Conservation (phyloP, 2,113 vertebrate species). For the Misgurnus anguillicaudatus region DNA sequence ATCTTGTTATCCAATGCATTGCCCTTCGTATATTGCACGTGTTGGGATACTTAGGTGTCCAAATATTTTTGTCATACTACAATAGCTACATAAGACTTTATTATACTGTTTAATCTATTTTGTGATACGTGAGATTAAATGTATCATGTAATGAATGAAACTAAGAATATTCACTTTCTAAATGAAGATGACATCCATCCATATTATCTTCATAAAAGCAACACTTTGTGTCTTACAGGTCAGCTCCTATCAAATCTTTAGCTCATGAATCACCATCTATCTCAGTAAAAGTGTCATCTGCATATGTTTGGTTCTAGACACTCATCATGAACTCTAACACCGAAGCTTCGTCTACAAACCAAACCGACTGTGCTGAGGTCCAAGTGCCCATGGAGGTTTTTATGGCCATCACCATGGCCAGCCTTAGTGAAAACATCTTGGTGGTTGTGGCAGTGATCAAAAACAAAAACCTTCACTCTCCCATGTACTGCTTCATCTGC, state of each 20-base stretch:
- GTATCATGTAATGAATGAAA: too few species aligned
- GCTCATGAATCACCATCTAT: not conserved
- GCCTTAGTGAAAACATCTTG: conserved; percentile 88
- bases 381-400: conserved; percentile 84
- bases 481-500: conserved; percentile 96
- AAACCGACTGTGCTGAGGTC: conserved; percentile 80
- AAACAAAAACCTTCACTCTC: conserved; percentile 90
- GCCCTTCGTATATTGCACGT: too few species aligned
- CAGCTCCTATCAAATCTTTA: not conserved
- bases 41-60: too few species aligned
- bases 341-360: conserved; percentile 35
- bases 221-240: not conserved
- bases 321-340: conserved; percentile 39
- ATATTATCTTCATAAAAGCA: too few species aligned
- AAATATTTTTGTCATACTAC: too few species aligned
- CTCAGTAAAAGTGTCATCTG: conserved; percentile 28
- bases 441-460: conserved; percentile 84
- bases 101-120: too few species aligned
- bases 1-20: too few species aligned
- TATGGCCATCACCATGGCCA: conserved; percentile 80
- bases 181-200: too few species aligned
- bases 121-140: too few species aligned
- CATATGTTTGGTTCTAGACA: not conserved
- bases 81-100: too few species aligned
- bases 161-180: too few species aligned